Evolutionary conservation across 2,797 vertebrate genomes (phyloP), one percentile per base, ranked within the genome.

Genomic region (Sorex maritimensis): DNA sequence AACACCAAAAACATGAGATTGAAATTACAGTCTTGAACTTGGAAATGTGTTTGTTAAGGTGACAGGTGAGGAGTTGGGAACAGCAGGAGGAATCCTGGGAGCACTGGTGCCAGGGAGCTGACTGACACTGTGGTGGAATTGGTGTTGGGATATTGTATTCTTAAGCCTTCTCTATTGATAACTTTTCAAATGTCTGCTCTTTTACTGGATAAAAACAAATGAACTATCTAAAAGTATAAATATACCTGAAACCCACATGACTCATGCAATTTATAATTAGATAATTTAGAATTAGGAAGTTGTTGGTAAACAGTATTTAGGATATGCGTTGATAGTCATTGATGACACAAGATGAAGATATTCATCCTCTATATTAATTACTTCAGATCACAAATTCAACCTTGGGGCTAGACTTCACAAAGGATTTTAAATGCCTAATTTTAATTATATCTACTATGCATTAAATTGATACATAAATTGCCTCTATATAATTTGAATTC

Each of bases 381-480:
- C 15, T 65, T 72, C 23, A 63, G 24, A 55, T 58, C 6, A 81
- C 14, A 81, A 58, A 21, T 17, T 17, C 12, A 19, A 58, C 0
- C 23, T 65, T 72, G 12, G 3, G 2, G 9, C 8, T 72, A 55
- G 69, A 17, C 24, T 46, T 67, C 69, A 4, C 2, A 83, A 86
- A 68, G 44, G 12, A 49, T 28, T 67, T 88, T 46, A 28, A 73
- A 24, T 49, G 72, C 6, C 6, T 46, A 24, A 41, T 52, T 74
- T 38, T 44, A n/a, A 63, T 17, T 68, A 68, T 3, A 19, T 49
- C 17, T 86, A 74, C 1, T 19, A 68, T 79, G 1, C 4, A 34
- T 52, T 46, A 63, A 75, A 28, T 44, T 3, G 55, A 30, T 63
- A 73, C 41, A 68, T 68, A 74, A 85, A 91, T 73, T 88, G 78